Evolutionary conservation across 2,113 vertebrate species (phyloP), one percentile per base, ranked within the genome.

Genomic region (Mustela nigripes): DNA sequence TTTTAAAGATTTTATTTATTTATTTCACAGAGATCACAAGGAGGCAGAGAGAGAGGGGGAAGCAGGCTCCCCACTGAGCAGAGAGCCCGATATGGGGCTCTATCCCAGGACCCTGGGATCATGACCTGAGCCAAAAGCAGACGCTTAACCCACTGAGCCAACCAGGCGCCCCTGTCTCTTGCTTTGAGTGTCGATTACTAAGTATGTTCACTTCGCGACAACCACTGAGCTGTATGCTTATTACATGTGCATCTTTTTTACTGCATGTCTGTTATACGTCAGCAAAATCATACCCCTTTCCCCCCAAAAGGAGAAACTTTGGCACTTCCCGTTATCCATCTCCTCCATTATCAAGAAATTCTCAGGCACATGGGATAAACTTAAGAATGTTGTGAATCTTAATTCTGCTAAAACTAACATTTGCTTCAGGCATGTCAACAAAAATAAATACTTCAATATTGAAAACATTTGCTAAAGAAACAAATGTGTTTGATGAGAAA

Each of bases 401-500:
- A 96, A 62, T 82, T 93, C 50, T 71, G 33, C 45, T 96, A 78
- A 88, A 76, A 95, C 58, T 95, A 96, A 92, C 74, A 96, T 96
- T 97, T 88, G 76, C 16, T 95, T 74, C 63, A 36, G 24, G 69
- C 53, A 60, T 63, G 71, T 94, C 53, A 84, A 96, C 21, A 89
- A 81, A 96, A 95, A 94, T 36, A 96, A 92, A 95, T 80, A 94
- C 12, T 71, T 88, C 39, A 95, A 65, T 73, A 67, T 16, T 86
- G 67, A 89, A 91, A 91, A 90, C 4, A 1, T 89, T 93, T 94
- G 93, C 89, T 91, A 31, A 76, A 90, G 63, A 95, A 91, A 91
- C 79, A 89, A 93, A 94, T 93, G 28, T 90, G 63, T 88, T 94
- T 93, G 78, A 87, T 63, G 74, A 84, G 65, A 93, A 97, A 87